These are phyloP conservation scores for Forbesichthys papilliferus DNA, from an alignment of 2,113 vertebrate species.

Conservation along the genomic window DNA sequence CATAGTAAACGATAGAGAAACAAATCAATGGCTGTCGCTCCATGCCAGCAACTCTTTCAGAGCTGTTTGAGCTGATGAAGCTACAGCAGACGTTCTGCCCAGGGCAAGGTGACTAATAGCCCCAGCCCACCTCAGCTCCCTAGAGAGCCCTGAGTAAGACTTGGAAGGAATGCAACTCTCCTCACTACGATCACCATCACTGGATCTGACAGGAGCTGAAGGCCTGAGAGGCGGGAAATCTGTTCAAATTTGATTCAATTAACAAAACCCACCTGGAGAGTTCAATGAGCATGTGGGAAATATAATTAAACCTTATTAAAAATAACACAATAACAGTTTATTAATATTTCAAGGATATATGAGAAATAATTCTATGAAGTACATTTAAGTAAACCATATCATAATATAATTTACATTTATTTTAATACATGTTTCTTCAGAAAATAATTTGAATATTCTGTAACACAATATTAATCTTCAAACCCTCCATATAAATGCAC, in stretches of 20 bases:
- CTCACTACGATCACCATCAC: constrained; percentile 11
- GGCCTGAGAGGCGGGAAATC: background rate
- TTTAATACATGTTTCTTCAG: too few relatives aligned
- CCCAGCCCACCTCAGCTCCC: constrained; percentile 13
- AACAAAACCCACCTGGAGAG: background rate
- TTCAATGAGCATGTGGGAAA: background rate
- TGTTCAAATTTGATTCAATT: background rate
- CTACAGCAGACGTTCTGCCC: constrained; percentile 35
- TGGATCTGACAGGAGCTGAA: background rate
- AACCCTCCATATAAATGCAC: background rate
- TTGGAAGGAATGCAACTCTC: background rate
- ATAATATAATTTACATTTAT: too few relatives aligned
- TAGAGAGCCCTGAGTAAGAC: constrained; percentile 19
- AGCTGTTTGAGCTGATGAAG: constrained; percentile 44
- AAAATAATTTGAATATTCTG: too few relatives aligned
- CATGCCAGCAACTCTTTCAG: constrained; percentile 25
- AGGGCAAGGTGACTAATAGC: constrained; percentile 35
- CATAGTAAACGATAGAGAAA: constrained; percentile 9
- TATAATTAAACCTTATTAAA: background rate
- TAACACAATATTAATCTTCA: background rate
- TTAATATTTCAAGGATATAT: background rate
- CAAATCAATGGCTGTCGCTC: constrained; percentile 41
- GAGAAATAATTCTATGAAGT: too few relatives aligned
- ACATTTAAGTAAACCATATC: too few relatives aligned
- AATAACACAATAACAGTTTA: background rate